Evolutionary conservation across 2,888 invertebrate species (phyloP), one percentile per base, ranked within the genome.

Genomic region (Thymelicus acteon): DNA sequence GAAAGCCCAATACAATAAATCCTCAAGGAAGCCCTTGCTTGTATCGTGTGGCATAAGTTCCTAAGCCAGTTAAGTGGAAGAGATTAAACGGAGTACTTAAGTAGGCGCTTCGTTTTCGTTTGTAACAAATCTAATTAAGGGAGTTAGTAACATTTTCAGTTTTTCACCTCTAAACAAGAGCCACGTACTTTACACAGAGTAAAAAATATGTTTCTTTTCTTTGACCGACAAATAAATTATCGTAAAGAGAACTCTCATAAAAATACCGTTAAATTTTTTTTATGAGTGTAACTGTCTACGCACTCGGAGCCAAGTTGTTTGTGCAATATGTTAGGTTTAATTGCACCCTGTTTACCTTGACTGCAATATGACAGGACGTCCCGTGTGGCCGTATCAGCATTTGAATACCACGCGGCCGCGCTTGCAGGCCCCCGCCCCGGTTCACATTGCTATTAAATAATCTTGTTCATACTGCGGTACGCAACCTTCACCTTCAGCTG

Each of bases 311-410:
- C 0, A 52, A 6, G 31, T 31, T 31, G 13, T 57, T 7, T 12
- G 57, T 57, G 57, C 57, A 37, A 57, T 39, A 40, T 54, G 15
- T 61, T 40, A 15, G 48, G 7, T 15, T 63, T n/a, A n/a, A 66
- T 44, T 61, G 68, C 68, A 57, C 57, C 62, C 68, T 24, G 47
- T 31, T 57, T 37, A 47, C 68, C 68, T 68, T 61, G 68, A 57
- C 68, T 62, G 52, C 15, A 62, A 68, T 68, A 62, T 47, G 68
- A 57, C 68, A 62, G 68, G 68, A 68, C 37, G 68, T 54, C 54
- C 54, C 24, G 31, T 31, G 31, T 31, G 31, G 31, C 54, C 12
- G 24, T 24, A 52, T 52, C 48, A 6, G 8, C 48, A 8, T 61
- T 39, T 40, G 37, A 68, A 68, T 60, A 60, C n/a, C 48, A 58